A percentile compares a stretch with the other conserved stretches of the same genome.
Evolutionary conservation across 2,113 vertebrate genomes (phyloP).

Genomic region (Stomatorhinus ivindoensis): DNA sequence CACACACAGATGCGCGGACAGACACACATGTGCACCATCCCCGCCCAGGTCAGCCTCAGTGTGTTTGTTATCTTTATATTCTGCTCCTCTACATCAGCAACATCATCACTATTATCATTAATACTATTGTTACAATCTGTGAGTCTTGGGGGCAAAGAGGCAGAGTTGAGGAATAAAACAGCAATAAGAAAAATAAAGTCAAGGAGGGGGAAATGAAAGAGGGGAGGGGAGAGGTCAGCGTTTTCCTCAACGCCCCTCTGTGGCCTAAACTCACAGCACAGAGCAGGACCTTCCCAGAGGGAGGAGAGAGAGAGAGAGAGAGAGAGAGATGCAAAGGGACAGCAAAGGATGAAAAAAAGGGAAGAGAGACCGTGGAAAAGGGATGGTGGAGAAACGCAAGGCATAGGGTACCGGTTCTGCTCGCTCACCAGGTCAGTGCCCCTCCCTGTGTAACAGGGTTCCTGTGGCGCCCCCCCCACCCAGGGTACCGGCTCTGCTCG

Average conservation of each 20-base stretch:
- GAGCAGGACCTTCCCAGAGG: slow-evolving; percentile 84
- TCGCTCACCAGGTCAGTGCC: slow-evolving; percentile 59
- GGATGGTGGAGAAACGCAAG: not conserved
- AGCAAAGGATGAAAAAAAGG: slow-evolving; percentile 26
- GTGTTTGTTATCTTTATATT: slow-evolving; percentile 69
- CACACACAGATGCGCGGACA: not conserved
- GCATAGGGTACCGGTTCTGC: not conserved
- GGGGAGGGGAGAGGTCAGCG: slow-evolving; percentile 87
- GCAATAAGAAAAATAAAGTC: slow-evolving; percentile 46
- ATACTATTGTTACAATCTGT: slow-evolving; percentile 66
- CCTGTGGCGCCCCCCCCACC: too few species aligned
- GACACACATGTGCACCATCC: not conserved
- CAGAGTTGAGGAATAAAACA: slow-evolving; percentile 27
- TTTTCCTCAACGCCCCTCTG: slow-evolving; percentile 97
- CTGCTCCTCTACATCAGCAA: slow-evolving; percentile 61
- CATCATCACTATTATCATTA: slow-evolving; percentile 66
- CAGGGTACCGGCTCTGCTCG: not conserved
- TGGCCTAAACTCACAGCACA: slow-evolving; percentile 89
- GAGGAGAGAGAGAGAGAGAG: slow-evolving; percentile 16
- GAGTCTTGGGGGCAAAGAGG: slow-evolving; percentile 45
- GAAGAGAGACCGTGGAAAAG: slow-evolving; percentile 14
- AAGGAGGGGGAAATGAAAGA: slow-evolving; percentile 54
- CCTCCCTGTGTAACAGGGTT: too few species aligned
- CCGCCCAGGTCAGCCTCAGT: slow-evolving; percentile 69
- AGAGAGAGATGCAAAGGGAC: slow-evolving; percentile 31